These are phyloP conservation scores for Gnathonemus echidnorhynchus DNA, from an alignment of 2,113 vertebrate species.

Conservation along the genomic window DNA sequence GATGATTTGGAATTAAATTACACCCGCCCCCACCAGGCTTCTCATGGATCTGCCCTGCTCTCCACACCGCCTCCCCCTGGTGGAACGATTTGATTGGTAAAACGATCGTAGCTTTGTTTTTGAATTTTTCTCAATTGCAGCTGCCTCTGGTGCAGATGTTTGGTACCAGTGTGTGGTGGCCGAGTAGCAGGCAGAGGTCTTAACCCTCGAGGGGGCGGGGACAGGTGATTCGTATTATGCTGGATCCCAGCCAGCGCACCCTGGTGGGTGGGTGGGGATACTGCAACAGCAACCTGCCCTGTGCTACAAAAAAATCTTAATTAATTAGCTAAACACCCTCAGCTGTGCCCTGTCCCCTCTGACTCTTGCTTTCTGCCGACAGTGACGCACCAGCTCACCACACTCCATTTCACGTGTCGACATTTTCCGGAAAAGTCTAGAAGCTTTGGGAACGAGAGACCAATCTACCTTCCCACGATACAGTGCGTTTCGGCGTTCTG, in stretches of 20 bases:
- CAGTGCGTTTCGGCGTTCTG: neutral
- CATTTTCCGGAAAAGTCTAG: neutral
- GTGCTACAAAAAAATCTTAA: neutral
- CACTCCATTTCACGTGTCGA: neutral
- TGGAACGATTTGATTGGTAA: neutral
- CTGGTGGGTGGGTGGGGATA: neutral
- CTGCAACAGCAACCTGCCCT: neutral
- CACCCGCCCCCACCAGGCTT: conserved; percentile 35
- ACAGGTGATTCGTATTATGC: neutral
- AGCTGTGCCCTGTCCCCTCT: neutral
- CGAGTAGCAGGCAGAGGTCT: neutral
- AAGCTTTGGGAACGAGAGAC: neutral
- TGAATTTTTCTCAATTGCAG: neutral
- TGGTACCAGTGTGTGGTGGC: neutral
- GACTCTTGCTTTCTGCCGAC: neutral
- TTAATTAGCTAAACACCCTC: neutral
- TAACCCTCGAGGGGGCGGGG: neutral
- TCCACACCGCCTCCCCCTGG: neutral
- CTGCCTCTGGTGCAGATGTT: neutral
- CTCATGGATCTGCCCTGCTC: neutral
- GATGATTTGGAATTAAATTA: conserved; percentile 56
- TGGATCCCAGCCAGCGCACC: neutral
- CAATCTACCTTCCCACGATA: neutral
- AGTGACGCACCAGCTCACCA: neutral
- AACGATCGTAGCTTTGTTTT: neutral